These are phyloP conservation scores for Tenthredo distinguenda DNA, from an alignment of 2,888 invertebrate species.

Conservation along the genomic window DNA sequence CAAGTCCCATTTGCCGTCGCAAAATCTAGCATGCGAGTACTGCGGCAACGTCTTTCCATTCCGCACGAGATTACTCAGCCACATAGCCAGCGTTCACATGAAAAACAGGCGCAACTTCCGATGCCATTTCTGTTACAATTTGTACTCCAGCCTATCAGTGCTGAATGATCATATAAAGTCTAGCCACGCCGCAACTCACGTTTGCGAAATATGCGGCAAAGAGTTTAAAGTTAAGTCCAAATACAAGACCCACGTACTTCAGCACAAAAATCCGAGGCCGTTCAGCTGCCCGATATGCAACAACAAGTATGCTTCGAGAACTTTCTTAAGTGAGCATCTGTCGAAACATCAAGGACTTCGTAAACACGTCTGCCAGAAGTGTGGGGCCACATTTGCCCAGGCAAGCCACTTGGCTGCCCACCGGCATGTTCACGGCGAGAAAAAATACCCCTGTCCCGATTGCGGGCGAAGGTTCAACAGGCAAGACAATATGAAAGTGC, in stretches of 20 bases:
- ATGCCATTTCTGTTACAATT: conserved; percentile 76
- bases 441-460: conserved; percentile 75
- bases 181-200: conserved; percentile 74
- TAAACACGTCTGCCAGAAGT: conserved; percentile 75
- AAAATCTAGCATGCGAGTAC: conserved; percentile 76
- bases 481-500: conserved; percentile 77
- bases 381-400: conserved; percentile 75
- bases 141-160: conserved; percentile 75
- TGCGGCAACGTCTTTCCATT: conserved; percentile 76
- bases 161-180: conserved; percentile 75
- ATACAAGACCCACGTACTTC: conserved; percentile 74
- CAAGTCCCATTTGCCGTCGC: conserved; percentile 75
- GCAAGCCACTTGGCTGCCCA: conserved; percentile 76
- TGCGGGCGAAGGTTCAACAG: conserved; percentile 76
- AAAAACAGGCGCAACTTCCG: conserved; percentile 75
- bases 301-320: conserved; percentile 76
- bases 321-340: conserved; percentile 75
- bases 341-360: conserved; percentile 75
- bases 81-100: conserved; percentile 75
- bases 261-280: conserved; percentile 76
- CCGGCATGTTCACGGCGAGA: conserved; percentile 75
- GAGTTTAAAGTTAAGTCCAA: conserved; percentile 76
- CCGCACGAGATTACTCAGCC: conserved; percentile 74
- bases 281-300: conserved; percentile 74
- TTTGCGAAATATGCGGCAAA: conserved; percentile 74